Percentiles rank a stretch among this genome's conserved stretches.
phyloP scores from a whole-genome alignment of 1,140 invertebrate genomes.

The Diorhabda elongata region DNA sequence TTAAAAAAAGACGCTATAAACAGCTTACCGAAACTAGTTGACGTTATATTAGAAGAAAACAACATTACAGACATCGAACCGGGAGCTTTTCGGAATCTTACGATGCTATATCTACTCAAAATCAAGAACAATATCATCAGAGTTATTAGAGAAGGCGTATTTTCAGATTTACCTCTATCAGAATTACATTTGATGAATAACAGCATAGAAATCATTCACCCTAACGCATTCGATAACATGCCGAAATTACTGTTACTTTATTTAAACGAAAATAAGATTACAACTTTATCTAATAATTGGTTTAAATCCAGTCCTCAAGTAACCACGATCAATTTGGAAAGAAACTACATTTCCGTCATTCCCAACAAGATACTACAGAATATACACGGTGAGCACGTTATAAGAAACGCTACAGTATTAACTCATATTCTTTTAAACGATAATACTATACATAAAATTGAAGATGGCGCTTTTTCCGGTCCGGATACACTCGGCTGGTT shows the following conservation, averaged over 20 bases:
- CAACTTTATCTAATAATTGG: conserved; percentile 37
- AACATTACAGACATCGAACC: conserved; percentile 35
- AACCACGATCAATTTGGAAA: conserved; percentile 36
- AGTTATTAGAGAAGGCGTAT: conserved; percentile 38
- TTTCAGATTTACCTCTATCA: conserved; percentile 36
- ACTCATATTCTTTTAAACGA: conserved; percentile 40
- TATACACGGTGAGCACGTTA: conserved; percentile 34
- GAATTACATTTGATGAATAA: conserved; percentile 39
- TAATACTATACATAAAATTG: conserved; percentile 37
- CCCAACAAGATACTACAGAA: conserved; percentile 36
- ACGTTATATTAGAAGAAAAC: conserved; percentile 39
- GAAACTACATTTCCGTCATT: conserved; percentile 35
- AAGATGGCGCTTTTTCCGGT: conserved; percentile 37
- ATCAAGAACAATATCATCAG: conserved; percentile 37
- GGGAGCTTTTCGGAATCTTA: conserved; percentile 38
- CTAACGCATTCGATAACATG: conserved; percentile 39
- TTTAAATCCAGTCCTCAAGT: conserved; percentile 38
- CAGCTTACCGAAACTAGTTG: conserved; percentile 37
- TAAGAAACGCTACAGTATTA: conserved; percentile 29
- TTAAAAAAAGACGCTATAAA: conserved; percentile 37
- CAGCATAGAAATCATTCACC: conserved; percentile 38
- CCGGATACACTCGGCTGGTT: conserved; percentile 38
- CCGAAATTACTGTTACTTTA: conserved; percentile 36
- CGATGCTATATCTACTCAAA: conserved; percentile 35
- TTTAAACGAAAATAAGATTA: conserved; percentile 40